phyloP scores from a whole-genome alignment of 2,888 invertebrate species.

The Beris chalybata region DNA sequence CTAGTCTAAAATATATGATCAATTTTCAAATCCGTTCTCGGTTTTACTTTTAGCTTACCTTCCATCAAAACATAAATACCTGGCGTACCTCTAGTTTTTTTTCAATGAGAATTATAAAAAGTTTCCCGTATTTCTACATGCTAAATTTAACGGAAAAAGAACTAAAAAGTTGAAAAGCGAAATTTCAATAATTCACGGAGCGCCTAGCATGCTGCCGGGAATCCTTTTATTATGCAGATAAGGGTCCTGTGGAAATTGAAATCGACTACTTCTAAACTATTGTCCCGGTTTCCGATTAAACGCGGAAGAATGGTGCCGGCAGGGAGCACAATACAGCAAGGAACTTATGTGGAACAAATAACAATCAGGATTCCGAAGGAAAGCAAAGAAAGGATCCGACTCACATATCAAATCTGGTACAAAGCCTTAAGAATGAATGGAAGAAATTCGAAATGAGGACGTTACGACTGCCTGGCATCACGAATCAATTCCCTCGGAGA shows the following conservation, averaged over 20 bases:
- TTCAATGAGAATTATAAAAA: too few species aligned
- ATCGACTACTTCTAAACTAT: conserved; percentile 32
- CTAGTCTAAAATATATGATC: too few species aligned
- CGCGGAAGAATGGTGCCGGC: conserved; percentile 18
- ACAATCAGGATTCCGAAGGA: not conserved
- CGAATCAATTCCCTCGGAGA: conserved; percentile 30
- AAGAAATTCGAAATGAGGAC: conserved; percentile 29
- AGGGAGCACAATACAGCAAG: conserved; percentile 8
- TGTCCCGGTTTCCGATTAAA: conserved; percentile 32
- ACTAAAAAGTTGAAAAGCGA: conserved; percentile 21
- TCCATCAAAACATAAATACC: too few species aligned
- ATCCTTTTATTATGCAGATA: conserved; percentile 35
- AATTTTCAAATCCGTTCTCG: too few species aligned
- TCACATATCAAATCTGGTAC: conserved; percentile 33
- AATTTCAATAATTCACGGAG: conserved; percentile 17
- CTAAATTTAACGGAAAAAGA: conserved; percentile 29
- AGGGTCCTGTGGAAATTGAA: conserved; percentile 32
- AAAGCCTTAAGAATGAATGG: conserved; percentile 22
- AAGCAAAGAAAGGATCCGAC: conserved; percentile 8
- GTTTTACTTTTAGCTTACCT: too few species aligned
- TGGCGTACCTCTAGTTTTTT: too few species aligned
- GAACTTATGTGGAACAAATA: conserved; percentile 19
- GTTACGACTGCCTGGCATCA: conserved; percentile 20
- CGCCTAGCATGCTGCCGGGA: conserved; percentile 7
- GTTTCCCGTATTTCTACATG: not conserved